These are phyloP conservation scores for Erpornis zantholeuca DNA, from an alignment of 2,113 vertebrate genomes.

Conservation along the genomic window DNA sequence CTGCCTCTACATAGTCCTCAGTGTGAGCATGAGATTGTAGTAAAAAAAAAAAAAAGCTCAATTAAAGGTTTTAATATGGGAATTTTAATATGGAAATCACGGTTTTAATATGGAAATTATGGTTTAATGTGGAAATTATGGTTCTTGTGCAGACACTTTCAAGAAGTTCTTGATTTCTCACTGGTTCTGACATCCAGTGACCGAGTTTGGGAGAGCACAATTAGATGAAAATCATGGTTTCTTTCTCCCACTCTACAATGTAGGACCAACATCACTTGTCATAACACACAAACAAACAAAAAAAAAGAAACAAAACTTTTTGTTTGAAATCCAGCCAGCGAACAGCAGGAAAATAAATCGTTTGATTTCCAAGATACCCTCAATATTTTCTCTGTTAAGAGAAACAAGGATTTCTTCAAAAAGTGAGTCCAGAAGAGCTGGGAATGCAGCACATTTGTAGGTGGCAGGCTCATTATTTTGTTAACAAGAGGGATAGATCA, in stretches of 20 bases:
- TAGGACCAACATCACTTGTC: not conserved
- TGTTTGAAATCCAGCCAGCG: not conserved
- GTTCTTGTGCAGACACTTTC: not conserved
- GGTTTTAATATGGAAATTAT: not conserved
- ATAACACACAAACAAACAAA: not conserved
- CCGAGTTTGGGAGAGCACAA: not conserved
- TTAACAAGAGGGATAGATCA: conserved; percentile 8
- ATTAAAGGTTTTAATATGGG: not conserved
- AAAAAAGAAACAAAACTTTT: not conserved
- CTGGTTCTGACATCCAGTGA: not conserved
- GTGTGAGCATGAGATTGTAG: not conserved
- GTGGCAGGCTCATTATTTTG: not conserved
- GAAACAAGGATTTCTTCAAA: conserved; percentile 21
- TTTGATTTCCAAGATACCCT: not conserved
- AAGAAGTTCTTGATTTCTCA: not conserved
- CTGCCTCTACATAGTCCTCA: not conserved
- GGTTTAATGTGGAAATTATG: not conserved
- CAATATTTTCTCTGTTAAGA: not conserved
- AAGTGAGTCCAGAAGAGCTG: not conserved
- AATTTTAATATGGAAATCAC: not conserved
- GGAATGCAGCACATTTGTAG: not conserved
- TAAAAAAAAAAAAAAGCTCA: not conserved
- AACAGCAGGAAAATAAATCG: not conserved
- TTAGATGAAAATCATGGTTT: not conserved
- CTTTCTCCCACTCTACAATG: rapidly evolving